These are phyloP conservation scores for Thereva nobilitata DNA, from an alignment of 2,888 invertebrate species.

Conservation along the genomic window DNA sequence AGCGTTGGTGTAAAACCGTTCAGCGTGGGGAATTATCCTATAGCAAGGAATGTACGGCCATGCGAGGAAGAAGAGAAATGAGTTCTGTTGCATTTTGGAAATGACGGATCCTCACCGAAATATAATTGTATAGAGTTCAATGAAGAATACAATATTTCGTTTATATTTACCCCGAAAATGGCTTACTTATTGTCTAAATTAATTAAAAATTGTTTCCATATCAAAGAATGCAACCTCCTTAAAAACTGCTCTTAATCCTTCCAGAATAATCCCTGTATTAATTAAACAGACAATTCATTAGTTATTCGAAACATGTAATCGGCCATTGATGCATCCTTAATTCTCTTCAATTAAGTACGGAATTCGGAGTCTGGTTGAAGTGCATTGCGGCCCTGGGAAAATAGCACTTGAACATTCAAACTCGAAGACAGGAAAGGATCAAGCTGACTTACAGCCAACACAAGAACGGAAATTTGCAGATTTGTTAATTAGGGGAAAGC, in stretches of 20 bases:
- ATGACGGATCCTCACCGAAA: no score
- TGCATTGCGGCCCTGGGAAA: constrained; percentile 39
- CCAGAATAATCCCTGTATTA: constrained; percentile 57
- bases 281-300: constrained; percentile 79
- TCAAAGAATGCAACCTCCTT: constrained; percentile 1
- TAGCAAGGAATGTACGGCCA: no score
- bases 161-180: constrained; percentile 46
- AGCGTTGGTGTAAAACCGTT: no score
- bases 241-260: neutral
- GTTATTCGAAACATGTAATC: constrained; percentile 52
- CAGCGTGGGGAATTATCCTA: no score
- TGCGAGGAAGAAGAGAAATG: no score
- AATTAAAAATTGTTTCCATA: constrained; percentile 1
- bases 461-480: no score
- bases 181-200: constrained; percentile 60
- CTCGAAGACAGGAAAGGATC: constrained; percentile 14
- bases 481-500: constrained; percentile 4
- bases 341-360: constrained; percentile 46
- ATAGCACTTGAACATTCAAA: constrained; percentile 26
- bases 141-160: no score
- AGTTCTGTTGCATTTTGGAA: no score
- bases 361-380: constrained; percentile 34
- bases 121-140: no score
- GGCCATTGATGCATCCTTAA: constrained; percentile 44
- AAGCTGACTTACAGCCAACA: neutral